Evolutionary conservation across 2,113 vertebrate species (phyloP), one percentile per base, ranked within the genome.

Genomic region (Scatophagus argus): DNA sequence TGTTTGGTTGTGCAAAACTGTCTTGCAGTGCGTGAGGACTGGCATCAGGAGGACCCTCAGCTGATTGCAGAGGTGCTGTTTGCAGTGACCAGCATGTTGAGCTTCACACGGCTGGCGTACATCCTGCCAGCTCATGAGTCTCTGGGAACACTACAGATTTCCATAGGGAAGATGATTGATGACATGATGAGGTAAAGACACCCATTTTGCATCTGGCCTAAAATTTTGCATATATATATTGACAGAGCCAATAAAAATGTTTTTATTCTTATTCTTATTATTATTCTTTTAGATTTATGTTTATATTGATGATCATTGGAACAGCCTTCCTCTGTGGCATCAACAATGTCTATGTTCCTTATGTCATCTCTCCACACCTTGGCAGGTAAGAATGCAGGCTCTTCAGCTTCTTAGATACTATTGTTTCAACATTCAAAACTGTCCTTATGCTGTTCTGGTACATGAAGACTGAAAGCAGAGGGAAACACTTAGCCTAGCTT

Each of bases 271-370:
- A 29, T 49, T 79, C 0, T 25, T 43, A n/a, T n/a, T n/a, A n/a
- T n/a, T n/a, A n/a, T n/a, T n/a, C n/a, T 25, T 29, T 49, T 81
- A 97, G 97, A 85, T 98, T 98, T 67, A 96, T 98, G 95, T 97
- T 98, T 74, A 96, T 97, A 74, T 77, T 98, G 89, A 96, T 97
- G 96, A 98, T 98, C 87, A 97, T 97, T 61, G 94, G 97, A 77
- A 97, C 96, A 0, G 95, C 97, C 39, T 98, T 97, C 89, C 94
- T 98, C 74, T 97, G 96, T 76, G 96, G 97, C 29, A 94, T 98
- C 94, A 97, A 97, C 93, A 97, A 97, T 46, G 88, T 96, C 91
- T 98, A 97, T 0, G 96, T 97, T 43, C 95, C 96, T 56, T 97
- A 97, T 60, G 92, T 94, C 80, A 91, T 94, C 54, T 94, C 95